Base-by-base conservation (phyloP, 1,140 invertebrate species). In the Polypedilum pembai region DNA sequence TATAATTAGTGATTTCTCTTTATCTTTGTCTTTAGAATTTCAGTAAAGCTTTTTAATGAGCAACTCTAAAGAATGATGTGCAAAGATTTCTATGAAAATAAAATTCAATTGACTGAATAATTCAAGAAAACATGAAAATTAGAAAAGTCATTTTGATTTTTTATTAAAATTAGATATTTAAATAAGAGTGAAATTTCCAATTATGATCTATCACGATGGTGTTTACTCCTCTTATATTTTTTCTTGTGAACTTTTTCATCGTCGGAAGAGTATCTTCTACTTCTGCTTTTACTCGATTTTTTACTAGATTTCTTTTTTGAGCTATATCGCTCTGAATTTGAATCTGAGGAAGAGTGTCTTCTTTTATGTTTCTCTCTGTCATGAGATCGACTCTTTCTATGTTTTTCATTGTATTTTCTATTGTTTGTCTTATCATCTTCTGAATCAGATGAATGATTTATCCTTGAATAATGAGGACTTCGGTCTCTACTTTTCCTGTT, bases 171-270 rank as follows among this genome's bases (percentile, higher is more conserved):
- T 33, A 33, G n/a, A 33, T 33, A 5, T 33, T 33, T 33, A 33
- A 33, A 33, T 33, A 33, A 33, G 24, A 33, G 24, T 33, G 5
- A 33, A 33, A 33, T 33, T 33, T 33, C 24, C 1, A 33, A 33
- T 56, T 56, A 56, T n/a, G 45, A 56, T n/a, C 45, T 56, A 56
- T 56, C 45, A 56, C 80, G 78, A 40, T 76, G 78, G 65, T 80
- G 78, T 72, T 81, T 82, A 74, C 78, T 82, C 40, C 80, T 80
- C 63, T 82, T 82, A 5, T 78, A 80, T 73, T 80, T 81, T 75
- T 80, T 82, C 77, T 82, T 81, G 21, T 81, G 79, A 12, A 78
- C 78, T 24, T 75, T 76, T 72, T 80, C 56, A 41, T 77, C 76
- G 72, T 40, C 76, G 10, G 74, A 73, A 24, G 77, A 73, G 69